Conservation (phyloP, 1,140 invertebrate species). For the Drosophila pseudoobscura region DNA sequence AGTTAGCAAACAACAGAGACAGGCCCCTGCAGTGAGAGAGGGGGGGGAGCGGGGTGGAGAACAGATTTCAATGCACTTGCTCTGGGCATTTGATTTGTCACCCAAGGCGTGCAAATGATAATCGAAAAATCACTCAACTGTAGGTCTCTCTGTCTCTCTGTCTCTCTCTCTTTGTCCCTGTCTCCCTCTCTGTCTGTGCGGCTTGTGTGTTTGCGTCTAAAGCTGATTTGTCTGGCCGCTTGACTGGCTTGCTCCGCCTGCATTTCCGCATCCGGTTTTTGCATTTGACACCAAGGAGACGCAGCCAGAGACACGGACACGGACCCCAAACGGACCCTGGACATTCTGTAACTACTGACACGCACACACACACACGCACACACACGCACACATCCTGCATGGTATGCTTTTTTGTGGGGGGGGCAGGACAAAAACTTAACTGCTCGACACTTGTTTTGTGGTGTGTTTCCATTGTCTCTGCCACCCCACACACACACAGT, state of each 20-base stretch:
- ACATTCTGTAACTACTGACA: conserved; percentile 23
- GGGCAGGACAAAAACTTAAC: conserved; percentile 67
- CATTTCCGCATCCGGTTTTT: conserved; percentile 79
- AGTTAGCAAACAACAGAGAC: conserved; percentile 27
- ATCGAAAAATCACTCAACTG: conserved; percentile 81
- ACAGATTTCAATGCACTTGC: conserved; percentile 68
- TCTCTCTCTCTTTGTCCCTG: conserved; percentile 2
- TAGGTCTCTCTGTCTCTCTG: conserved; percentile 47
- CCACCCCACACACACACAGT: neutral
- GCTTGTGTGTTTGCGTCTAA: conserved; percentile 44
- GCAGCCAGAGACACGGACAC: neutral
- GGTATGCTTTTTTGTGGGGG: conserved; percentile 20
- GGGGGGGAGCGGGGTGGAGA: conserved; percentile 23
- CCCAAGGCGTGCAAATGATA: conserved; percentile 81
- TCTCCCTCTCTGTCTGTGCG: conserved; percentile 8
- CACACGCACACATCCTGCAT: conserved; percentile 25
- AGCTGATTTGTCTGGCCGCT: conserved; percentile 78
- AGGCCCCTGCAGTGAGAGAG: too few relatives aligned
- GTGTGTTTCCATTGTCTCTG: conserved; percentile 68
- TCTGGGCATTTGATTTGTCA: conserved; percentile 76
- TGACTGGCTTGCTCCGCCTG: conserved; percentile 71
- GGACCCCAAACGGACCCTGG: neutral
- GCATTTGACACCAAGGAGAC: conserved; percentile 72
- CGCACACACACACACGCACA: conserved; percentile 7
- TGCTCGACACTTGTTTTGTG: conserved; percentile 78